Evolutionary conservation across 2,888 invertebrate species (phyloP), one percentile per base, ranked within the genome.

Genomic region (Pseudoips prasinana): DNA sequence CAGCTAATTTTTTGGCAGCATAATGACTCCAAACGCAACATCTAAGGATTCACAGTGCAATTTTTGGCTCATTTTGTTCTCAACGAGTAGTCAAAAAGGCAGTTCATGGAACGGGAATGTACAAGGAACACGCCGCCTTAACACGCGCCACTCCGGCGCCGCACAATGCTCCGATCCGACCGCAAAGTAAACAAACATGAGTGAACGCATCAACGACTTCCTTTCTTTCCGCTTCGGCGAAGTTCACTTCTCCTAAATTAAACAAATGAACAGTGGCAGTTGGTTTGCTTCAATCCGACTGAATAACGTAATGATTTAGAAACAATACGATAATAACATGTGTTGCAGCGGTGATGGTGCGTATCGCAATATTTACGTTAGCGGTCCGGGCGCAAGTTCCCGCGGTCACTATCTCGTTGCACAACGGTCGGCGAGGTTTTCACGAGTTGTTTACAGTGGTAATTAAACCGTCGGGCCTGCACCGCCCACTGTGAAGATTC

Each of bases 161-260:
- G 30, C 29, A 47, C 46, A 47, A 45, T 54, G 34, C 27, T 44
- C 48, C 41, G 30, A 37, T 18, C 9, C 37, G 30, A 17, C 30
- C 47, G 33, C 43, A 44, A 55, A 44, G 67, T 71, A 75, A 74
- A 75, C 72, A 75, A 68, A 65, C 51, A 57, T 52, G 58, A 44
- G 50, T 42, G 51, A 58, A 58, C 39, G 50, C 58, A 64, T 58
- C 65, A 58, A 62, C 68, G 60, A 68, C 63, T 68, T 69, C 76
- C 74, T 62, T 69, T 72, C 67, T 73, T 71, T 65, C 67, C 67
- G 63, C 51, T 75, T 73, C 72, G 58, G 11, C 56, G 70, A 73
- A 72, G 56, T 61, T 61, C 60, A 56, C 51, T 76, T 75, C 75
- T 61, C 52, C 52, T 66, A 73, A 77, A 58, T 53, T 58, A 72